phyloP scores from a whole-genome alignment of 2,797 vertebrate species.

The Pseudochirops cupreus region DNA sequence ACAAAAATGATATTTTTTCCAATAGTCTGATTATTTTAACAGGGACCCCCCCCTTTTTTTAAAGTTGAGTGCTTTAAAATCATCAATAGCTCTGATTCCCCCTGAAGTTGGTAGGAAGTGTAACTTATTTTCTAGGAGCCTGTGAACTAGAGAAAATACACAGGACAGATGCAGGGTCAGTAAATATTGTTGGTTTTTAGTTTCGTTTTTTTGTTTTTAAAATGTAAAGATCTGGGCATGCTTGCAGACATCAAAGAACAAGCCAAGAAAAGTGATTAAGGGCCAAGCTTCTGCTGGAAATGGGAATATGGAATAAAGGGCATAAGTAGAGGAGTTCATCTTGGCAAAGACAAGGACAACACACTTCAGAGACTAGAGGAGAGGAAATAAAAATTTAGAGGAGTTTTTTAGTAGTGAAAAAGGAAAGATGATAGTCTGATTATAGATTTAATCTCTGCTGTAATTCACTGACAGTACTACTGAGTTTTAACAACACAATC shows the following conservation, averaged over 20 bases:
- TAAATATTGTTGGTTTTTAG: background rate
- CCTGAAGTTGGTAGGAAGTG: background rate
- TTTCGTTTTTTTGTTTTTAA: background rate
- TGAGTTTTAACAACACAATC: background rate
- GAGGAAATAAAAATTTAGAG: background rate
- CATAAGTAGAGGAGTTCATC: background rate
- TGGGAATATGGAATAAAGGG: background rate
- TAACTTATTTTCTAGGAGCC: background rate
- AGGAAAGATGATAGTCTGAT: background rate
- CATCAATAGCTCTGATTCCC: background rate
- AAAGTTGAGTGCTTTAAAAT: background rate
- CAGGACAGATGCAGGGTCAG: background rate
- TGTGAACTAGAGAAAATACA: background rate
- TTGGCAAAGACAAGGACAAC: background rate
- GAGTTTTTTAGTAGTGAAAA: background rate
- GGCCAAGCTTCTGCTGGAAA: background rate
- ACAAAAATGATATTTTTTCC: constrained; percentile 1
- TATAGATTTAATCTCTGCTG: background rate
- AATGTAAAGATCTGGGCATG: background rate
- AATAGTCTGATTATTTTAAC: background rate
- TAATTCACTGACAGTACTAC: background rate
- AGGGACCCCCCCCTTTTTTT: background rate
- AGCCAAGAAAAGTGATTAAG: background rate
- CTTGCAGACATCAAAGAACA: background rate
- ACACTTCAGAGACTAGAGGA: background rate